Percentiles rank a stretch among this genome's conserved stretches.
Evolutionary conservation across 1,140 invertebrate species (phyloP).

Genomic region (Zaprionus ghesquierei): DNA sequence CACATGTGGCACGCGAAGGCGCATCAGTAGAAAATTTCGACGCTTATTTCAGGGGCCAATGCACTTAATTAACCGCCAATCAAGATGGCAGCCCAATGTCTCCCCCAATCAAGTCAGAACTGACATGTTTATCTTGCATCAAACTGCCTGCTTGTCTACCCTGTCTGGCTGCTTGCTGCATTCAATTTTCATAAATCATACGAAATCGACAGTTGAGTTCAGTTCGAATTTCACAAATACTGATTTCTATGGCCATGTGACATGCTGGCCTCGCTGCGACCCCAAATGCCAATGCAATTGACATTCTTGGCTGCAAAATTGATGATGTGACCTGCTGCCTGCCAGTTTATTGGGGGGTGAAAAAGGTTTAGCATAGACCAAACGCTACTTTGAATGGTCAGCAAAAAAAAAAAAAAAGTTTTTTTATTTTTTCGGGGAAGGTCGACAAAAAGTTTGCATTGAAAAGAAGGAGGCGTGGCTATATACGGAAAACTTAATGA

Average conservation of each 20-base stretch:
- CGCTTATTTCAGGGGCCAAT: constrained; percentile 17
- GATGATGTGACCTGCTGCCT: constrained; percentile 54
- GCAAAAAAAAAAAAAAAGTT: constrained; percentile 18
- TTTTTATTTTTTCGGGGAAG: constrained; percentile 5
- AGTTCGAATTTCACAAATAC: constrained; percentile 12
- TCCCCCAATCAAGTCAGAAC: neutral
- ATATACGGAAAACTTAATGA: constrained; percentile 33
- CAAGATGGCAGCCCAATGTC: constrained; percentile 5
- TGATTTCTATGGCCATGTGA: constrained; percentile 60
- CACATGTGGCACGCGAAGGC: neutral
- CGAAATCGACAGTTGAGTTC: constrained; percentile 43
- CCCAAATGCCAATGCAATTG: constrained; percentile 71
- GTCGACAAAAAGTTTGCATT: neutral
- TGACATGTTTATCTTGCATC: constrained; percentile 25
- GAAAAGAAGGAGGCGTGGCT: constrained; percentile 17
- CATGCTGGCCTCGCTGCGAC: constrained; percentile 50
- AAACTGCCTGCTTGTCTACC: neutral
- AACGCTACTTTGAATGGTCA: neutral
- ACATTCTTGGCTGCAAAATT: constrained; percentile 67
- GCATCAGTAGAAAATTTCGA: neutral
- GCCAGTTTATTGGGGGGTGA: constrained; percentile 26
- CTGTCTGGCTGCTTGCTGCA: neutral
- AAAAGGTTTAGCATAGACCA: constrained; percentile 11
- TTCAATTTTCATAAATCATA: constrained; percentile 57
- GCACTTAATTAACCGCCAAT: constrained; percentile 38